Evolutionary conservation across 2,113 vertebrate species (phyloP).

Genomic region (Brachypteracias leptosomus): DNA sequence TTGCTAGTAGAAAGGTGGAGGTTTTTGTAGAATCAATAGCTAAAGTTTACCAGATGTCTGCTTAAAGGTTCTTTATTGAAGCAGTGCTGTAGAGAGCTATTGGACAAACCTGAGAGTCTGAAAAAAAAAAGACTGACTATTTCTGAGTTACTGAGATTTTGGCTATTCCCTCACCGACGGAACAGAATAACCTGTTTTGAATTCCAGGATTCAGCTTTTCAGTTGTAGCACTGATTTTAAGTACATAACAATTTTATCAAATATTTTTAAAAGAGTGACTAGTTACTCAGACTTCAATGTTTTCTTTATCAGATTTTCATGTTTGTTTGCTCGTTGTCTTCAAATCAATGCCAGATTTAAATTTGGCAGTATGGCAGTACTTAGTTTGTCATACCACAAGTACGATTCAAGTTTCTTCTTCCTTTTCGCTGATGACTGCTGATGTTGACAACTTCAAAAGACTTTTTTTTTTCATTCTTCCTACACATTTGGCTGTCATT

Average conservation of each 20-base stretch:
- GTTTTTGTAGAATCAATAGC: neutral
- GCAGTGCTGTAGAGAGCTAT: neutral
- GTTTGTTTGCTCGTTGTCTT: neutral
- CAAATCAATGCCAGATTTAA: neutral
- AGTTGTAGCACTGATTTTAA: neutral
- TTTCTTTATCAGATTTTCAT: neutral
- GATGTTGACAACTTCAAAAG: neutral
- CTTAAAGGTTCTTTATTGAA: neutral
- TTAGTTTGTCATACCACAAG: neutral
- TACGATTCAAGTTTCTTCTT: neutral
- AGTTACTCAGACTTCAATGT: neutral
- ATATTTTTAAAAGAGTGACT: neutral
- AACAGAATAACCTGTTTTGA: neutral
- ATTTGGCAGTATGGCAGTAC: neutral
- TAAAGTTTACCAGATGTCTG: neutral
- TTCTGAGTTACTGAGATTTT: neutral
- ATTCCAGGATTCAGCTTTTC: neutral
- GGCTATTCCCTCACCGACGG: neutral
- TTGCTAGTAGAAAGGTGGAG: neutral
- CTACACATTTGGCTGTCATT: neutral
- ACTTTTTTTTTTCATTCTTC: neutral
- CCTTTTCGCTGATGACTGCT: neutral
- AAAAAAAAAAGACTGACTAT: neutral
- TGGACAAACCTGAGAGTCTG: neutral
- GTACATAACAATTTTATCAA: neutral